A percentile compares a stretch with the other conserved stretches of the same genome.
Conservation (phyloP, 2,797 vertebrate species). For the Rousettus madagascariensis region DNA sequence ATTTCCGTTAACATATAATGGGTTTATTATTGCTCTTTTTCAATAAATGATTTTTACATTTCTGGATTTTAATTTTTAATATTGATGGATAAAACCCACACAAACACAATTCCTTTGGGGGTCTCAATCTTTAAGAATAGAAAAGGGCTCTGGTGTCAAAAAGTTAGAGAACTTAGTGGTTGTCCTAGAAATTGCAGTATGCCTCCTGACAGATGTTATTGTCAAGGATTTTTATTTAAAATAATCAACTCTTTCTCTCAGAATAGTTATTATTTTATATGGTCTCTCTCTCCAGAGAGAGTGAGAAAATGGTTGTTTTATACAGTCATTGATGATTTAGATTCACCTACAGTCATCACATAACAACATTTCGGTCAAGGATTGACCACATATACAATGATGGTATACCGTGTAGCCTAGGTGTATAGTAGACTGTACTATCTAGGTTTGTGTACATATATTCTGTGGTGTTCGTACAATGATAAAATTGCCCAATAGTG, state of each 20-base stretch:
- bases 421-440: neutral
- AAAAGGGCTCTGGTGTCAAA: neutral
- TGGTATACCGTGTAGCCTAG: neutral
- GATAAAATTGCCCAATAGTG: neutral
- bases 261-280: neutral
- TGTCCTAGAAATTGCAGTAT: neutral
- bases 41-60: neutral
- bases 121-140: neutral
- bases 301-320: neutral
- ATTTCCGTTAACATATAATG: neutral
- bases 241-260: neutral
- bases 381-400: too few species aligned
- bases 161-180: neutral
- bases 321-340: neutral
- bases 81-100: neutral
- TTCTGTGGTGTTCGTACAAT: neutral
- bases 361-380: too few species aligned
- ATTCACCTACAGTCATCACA: neutral
- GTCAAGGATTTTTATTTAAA: conserved; percentile 21
- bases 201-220: neutral
- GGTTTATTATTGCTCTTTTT: neutral
- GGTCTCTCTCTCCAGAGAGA: neutral
- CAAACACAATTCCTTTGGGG: neutral
- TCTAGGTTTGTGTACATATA: neutral
- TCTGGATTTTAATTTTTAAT: neutral